Evolutionary conservation across 2,888 invertebrate species (phyloP).

Genomic region (Agrilus mali): DNA sequence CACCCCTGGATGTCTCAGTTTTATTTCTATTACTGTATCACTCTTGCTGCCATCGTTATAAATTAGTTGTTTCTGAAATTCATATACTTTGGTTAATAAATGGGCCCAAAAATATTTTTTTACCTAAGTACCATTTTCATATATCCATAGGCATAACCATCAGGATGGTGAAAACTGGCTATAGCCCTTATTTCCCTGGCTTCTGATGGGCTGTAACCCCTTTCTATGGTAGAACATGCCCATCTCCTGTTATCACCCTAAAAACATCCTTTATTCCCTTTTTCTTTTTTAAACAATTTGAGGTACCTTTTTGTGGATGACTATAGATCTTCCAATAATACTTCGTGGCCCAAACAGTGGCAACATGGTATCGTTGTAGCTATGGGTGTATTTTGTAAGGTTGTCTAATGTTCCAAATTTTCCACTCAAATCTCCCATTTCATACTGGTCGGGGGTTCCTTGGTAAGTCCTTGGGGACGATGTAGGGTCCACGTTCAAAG

Average conservation of each 20-base stretch:
- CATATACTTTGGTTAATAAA: constrained; percentile 1
- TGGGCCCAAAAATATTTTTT: background rate
- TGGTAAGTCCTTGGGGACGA: constrained; percentile 40
- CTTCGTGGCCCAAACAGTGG: constrained; percentile 71
- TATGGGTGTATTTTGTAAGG: constrained; percentile 41
- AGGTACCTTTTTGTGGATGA: constrained; percentile 66
- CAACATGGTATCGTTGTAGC: constrained; percentile 69
- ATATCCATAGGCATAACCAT: constrained; percentile 75
- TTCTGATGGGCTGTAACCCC: constrained; percentile 79
- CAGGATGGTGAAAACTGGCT: constrained; percentile 84
- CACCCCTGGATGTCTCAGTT: constrained; percentile 75
- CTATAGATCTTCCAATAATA: constrained; percentile 74
- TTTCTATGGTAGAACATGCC: constrained; percentile 75
- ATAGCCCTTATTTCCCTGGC: constrained; percentile 75
- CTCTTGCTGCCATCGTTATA: constrained; percentile 76
- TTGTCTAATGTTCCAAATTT: constrained; percentile 72
- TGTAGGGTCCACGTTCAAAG: constrained; percentile 54
- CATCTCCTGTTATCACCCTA: constrained; percentile 50
- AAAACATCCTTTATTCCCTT: constrained; percentile 1
- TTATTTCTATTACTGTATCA: constrained; percentile 83
- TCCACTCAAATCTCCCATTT: constrained; percentile 73
- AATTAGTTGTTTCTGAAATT: constrained; percentile 65
- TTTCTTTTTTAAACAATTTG: background rate
- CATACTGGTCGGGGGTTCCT: constrained; percentile 77
- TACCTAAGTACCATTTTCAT: constrained; percentile 63